Conservation (phyloP, 2,888 invertebrate genomes). For the Pandemis heparana region DNA sequence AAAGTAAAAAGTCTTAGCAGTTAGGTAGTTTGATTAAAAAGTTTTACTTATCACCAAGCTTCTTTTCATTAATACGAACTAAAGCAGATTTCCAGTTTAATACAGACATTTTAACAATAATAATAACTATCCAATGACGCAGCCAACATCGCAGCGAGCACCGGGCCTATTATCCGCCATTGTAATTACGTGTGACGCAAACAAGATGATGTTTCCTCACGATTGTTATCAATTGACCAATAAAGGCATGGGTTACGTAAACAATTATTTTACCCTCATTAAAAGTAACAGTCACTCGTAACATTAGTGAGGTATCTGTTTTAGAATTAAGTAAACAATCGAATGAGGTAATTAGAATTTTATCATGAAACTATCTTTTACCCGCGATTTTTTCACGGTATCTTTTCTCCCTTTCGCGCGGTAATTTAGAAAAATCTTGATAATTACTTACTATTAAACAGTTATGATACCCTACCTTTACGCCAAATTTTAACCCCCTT, state of each 20-base stretch:
- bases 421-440: too few species aligned
- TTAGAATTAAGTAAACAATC: neutral
- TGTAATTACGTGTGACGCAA: conserved; percentile 39
- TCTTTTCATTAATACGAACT: too few species aligned
- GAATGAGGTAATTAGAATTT: neutral
- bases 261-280: neutral
- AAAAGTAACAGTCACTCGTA: neutral
- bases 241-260: conserved; percentile 11
- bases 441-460: too few species aligned
- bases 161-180: conserved; percentile 26
- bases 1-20: too few species aligned
- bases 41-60: too few species aligned
- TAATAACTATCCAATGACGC: neutral
- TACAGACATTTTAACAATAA: neutral
- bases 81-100: neutral
- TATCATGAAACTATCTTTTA: too few species aligned
- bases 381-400: too few species aligned
- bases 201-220: conserved; percentile 26
- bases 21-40: too few species aligned
- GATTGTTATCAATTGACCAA: conserved; percentile 35
- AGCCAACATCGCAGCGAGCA: neutral
- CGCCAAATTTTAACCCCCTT: too few species aligned
- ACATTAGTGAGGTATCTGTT: neutral
- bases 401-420: too few species aligned
- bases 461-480: too few species aligned